Conservation (phyloP, 2,797 vertebrate genomes). For the Tapera naevia region DNA sequence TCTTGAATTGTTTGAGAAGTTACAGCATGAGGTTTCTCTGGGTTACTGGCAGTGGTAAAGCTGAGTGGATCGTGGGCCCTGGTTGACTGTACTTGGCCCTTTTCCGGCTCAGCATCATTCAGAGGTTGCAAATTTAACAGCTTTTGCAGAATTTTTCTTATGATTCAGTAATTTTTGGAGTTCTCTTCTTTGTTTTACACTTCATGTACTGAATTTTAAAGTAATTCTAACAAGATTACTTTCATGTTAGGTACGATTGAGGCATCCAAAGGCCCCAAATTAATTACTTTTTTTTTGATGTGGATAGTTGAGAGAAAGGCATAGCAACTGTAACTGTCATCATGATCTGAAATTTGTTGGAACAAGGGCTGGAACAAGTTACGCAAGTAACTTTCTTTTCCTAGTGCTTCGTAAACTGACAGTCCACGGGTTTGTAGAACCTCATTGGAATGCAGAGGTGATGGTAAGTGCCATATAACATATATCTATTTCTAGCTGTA, state of each 20-base stretch:
- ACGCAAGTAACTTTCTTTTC: neutral
- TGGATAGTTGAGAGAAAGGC: neutral
- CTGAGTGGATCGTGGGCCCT: neutral
- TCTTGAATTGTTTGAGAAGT: neutral
- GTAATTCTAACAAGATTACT: neutral
- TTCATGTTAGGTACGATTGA: neutral
- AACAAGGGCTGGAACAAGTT: neutral
- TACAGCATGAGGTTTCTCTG: accelerated
- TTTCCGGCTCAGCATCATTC: neutral
- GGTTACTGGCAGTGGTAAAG: neutral
- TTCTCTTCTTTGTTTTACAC: neutral
- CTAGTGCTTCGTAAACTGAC: conserved; percentile 94
- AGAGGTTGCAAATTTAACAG: neutral
- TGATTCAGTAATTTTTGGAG: neutral
- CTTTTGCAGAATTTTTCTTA: neutral
- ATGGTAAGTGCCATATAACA: conserved; percentile 85
- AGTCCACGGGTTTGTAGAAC: conserved; percentile 93
- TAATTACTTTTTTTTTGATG: neutral
- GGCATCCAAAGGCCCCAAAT: neutral
- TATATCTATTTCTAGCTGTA: neutral
- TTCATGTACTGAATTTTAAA: neutral
- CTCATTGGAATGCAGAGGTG: conserved; percentile 89
- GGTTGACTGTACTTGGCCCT: neutral
- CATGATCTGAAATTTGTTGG: neutral
- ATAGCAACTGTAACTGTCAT: neutral